These are phyloP conservation scores for Ceyx melanurus DNA, from an alignment of 2,113 vertebrate species.

Conservation along the genomic window DNA sequence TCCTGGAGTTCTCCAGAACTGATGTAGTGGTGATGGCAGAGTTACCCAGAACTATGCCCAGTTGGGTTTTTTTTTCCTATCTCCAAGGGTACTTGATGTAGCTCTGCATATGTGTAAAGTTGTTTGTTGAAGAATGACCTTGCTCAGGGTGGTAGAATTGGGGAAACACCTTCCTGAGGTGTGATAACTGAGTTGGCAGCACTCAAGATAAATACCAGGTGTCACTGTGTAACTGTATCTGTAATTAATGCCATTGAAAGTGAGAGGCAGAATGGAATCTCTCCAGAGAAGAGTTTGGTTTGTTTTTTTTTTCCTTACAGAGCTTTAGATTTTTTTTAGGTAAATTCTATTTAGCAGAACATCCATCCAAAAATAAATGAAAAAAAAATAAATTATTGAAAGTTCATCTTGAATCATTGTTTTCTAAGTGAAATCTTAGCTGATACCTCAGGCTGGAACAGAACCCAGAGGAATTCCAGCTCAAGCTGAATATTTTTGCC, in stretches of 20 bases:
- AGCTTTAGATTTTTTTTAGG: not conserved
- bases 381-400: not conserved
- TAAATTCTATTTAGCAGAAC: not conserved
- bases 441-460: not conserved
- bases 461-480: not conserved
- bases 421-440: not conserved
- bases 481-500: not conserved
- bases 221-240: not conserved
- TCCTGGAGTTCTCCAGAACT: not conserved
- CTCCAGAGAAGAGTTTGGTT: not conserved
- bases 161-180: not conserved
- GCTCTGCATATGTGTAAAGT: not conserved
- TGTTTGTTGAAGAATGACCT: not conserved
- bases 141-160: not conserved
- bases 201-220: not conserved
- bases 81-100: not conserved
- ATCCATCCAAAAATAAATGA: not conserved
- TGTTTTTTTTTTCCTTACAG: not conserved
- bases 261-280: not conserved
- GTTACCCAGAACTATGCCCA: not conserved
- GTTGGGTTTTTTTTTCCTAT: rapidly evolving
- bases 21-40: not conserved
- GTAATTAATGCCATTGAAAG: not conserved
- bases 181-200: not conserved
- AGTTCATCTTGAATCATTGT: not conserved